Base-by-base conservation (phyloP, 2,113 vertebrate species). In the Coregonus clupeaformis region DNA sequence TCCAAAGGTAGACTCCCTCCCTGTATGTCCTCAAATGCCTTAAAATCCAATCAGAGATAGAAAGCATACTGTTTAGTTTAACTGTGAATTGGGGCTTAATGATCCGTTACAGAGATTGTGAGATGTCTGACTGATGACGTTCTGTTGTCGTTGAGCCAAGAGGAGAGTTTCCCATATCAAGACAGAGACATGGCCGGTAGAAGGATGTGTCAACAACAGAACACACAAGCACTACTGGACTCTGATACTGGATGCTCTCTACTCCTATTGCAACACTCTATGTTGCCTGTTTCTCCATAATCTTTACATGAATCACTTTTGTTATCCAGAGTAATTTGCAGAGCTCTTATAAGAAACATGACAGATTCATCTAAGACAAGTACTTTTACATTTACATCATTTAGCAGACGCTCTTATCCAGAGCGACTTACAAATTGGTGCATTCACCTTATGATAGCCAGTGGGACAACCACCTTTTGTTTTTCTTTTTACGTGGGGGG, bases 31-130 rank as follows among this genome's bases (percentile, higher is more conserved):
- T 5, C 24, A 16, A 29, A 29, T 13, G 25, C 63, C 63, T 30
- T 25, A 4, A 60, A 24, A 11, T 27, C 25, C 24, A 25, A 24
- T 65, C 24, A 25, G 63, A 27, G 63, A 4, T 2, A 29, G 22
- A 11, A 13, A 22, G 5, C 24, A 62, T 9, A 13, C 24, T 52
- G 68, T 70, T 52, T 70, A n/a, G 49, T 52, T 65, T 47, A 72
- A 65, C 73, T 60, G 27, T 68, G 27, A 20, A 42, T 30, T 68
- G 27, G 67, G 27, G 63, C 71, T 36, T 79, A 74, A 79, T 81
- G 79, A 72, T 72, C 75, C 29, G 60, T 22, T 66, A 7, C 55
- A 20, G 1, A 57, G 70, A 66, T 62, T 18, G 9, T 1, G 60
- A 65, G 13, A 52, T 52, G 13, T 18, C 16, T 52, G 49, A 18